These are phyloP conservation scores for Sula dactylatra DNA, from an alignment of 2,113 vertebrate genomes.

Conservation along the genomic window DNA sequence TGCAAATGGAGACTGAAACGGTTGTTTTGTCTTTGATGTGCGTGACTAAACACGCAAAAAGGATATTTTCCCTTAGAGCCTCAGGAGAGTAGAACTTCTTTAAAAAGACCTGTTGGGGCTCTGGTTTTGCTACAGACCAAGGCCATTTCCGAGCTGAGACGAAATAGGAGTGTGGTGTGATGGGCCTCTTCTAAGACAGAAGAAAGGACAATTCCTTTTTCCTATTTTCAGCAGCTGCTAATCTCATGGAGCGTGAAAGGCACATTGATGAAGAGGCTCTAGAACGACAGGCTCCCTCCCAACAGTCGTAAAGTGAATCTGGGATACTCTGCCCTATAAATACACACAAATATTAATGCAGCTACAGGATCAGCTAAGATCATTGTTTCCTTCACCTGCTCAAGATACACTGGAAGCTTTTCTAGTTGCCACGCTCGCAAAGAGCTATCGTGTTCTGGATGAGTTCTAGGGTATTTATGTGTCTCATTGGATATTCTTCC, in stretches of 20 bases:
- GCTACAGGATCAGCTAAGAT: not conserved
- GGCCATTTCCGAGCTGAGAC: not conserved
- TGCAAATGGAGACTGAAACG: constrained; percentile 43
- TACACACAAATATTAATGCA: not conserved
- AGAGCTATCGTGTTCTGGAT: not conserved
- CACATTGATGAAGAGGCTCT: constrained; percentile 29
- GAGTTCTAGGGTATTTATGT: not conserved
- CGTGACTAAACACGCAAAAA: constrained; percentile 56
- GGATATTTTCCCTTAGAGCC: constrained; percentile 32
- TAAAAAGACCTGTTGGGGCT: constrained; percentile 61
- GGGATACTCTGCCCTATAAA: not conserved
- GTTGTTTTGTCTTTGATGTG: constrained; percentile 61
- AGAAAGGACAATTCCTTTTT: constrained; percentile 39
- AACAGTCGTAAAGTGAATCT: not conserved
- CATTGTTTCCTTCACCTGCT: not conserved
- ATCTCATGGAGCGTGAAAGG: constrained; percentile 49
- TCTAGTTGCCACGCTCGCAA: not conserved
- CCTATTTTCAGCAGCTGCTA: not conserved
- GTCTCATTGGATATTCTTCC: not conserved
- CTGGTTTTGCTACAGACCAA: not conserved
- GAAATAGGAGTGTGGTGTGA: not conserved
- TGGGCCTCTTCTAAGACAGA: not conserved
- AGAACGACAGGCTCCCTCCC: constrained; percentile 9
- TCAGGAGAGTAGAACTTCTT: constrained; percentile 18
- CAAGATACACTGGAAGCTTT: not conserved